These are phyloP conservation scores for Chelonia mydas DNA, from an alignment of 2,797 vertebrate species.

Conservation along the genomic window DNA sequence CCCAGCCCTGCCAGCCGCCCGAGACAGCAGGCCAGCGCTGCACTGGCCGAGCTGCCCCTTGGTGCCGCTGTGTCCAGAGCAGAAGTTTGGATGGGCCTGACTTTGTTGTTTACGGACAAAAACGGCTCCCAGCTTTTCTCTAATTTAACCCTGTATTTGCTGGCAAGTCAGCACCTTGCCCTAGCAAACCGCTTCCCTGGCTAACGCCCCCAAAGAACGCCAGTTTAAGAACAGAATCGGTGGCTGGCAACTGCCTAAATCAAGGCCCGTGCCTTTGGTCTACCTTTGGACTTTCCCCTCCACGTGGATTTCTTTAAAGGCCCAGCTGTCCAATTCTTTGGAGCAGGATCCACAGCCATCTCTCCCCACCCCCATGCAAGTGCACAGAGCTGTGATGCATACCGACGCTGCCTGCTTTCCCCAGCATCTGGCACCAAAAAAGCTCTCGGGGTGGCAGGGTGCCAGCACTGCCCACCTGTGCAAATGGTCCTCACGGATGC, in stretches of 20 bases:
- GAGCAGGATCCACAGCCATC: too few species aligned
- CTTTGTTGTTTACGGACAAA: neutral
- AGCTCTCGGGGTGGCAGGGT: neutral
- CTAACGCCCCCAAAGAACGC: rapidly evolving
- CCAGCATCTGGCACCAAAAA: neutral
- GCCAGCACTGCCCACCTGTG: neutral
- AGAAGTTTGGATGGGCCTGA: neutral
- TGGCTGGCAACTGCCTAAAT: neutral
- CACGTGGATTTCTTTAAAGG: neutral
- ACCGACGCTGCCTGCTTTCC: neutral
- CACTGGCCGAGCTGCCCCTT: neutral
- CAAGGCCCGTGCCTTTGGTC: neutral
- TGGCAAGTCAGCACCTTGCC: neutral
- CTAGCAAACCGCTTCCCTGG: too few species aligned
- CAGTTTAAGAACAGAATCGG: neutral
- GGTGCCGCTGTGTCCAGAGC: too few species aligned
- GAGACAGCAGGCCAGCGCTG: too few species aligned
- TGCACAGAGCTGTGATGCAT: too few species aligned
- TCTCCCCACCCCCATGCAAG: too few species aligned
- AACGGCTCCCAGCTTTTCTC: neutral
- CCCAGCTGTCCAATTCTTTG: neutral
- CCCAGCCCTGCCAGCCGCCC: too few species aligned
- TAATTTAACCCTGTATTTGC: neutral
- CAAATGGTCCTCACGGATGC: rapidly evolving
- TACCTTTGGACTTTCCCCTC: neutral